Conservation (phyloP, 2,888 invertebrate species). For the Hesperia comma region DNA sequence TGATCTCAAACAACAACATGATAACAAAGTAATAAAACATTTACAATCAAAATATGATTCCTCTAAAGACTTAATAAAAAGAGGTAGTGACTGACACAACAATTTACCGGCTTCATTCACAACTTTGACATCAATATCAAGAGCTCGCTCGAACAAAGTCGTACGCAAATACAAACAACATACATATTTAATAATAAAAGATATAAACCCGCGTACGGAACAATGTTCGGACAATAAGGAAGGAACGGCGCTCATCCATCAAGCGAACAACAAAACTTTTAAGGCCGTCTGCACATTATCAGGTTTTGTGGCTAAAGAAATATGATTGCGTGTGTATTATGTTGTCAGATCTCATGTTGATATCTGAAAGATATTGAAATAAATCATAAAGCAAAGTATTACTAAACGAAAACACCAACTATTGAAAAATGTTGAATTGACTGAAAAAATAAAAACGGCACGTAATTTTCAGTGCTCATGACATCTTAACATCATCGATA, state of each 20-base stretch:
- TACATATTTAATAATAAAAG: not conserved
- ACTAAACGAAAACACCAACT: too few relatives aligned
- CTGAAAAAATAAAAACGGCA: too few relatives aligned
- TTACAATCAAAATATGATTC: not conserved
- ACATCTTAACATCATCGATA: too few relatives aligned
- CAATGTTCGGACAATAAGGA: constrained; percentile 30
- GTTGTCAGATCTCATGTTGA: too few relatives aligned
- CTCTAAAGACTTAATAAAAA: not conserved
- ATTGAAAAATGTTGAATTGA: too few relatives aligned
- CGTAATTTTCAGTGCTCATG: too few relatives aligned
- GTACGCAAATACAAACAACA: constrained; percentile 26
- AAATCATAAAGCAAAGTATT: too few relatives aligned
- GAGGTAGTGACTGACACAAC: not conserved
- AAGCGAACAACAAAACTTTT: constrained; percentile 22
- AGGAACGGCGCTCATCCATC: constrained; percentile 33
- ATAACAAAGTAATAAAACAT: not conserved
- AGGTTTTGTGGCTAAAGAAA: constrained; percentile 1
- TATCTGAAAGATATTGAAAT: too few relatives aligned
- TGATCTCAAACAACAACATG: too few relatives aligned
- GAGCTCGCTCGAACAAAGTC: constrained; percentile 17
- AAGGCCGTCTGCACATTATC: not conserved
- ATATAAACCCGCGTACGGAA: constrained; percentile 19
- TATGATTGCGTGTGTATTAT: too few relatives aligned
- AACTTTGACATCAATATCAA: constrained; percentile 24
- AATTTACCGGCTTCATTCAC: constrained; percentile 15